Evolutionary conservation across 2,797 vertebrate species (phyloP).

Genomic region (Oryzias sinensis): DNA sequence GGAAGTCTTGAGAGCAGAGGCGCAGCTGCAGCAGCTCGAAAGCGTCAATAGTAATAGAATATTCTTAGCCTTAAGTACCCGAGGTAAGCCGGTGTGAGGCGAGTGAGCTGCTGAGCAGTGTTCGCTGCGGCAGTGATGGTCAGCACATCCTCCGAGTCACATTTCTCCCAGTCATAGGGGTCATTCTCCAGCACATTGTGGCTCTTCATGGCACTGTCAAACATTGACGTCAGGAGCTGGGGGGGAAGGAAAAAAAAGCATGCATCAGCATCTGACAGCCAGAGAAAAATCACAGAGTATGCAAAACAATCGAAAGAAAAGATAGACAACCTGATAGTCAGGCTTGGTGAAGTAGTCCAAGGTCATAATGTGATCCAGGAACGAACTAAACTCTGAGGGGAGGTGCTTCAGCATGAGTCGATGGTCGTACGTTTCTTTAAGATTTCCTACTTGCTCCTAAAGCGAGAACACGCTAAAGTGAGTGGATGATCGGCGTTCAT

Average conservation of each 20-base stretch:
- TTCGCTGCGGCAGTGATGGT: constrained; percentile 84
- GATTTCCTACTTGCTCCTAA: constrained; percentile 97
- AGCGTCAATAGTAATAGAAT: neutral
- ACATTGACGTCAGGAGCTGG: constrained; percentile 93
- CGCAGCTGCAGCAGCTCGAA: neutral
- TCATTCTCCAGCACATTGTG: constrained; percentile 91
- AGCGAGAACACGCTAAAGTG: neutral
- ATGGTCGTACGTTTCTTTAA: constrained; percentile 96
- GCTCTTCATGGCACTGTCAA: constrained; percentile 93
- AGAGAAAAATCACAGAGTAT: constrained; percentile 4
- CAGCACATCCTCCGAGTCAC: constrained; percentile 86
- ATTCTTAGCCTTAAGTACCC: constrained; percentile 76
- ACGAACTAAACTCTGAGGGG: constrained; percentile 89
- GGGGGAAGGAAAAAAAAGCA: constrained; percentile 16
- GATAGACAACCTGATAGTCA: constrained; percentile 88
- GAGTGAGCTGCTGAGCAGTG: constrained; percentile 92
- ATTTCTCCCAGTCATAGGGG: constrained; percentile 97
- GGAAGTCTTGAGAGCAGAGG: constrained; percentile 1
- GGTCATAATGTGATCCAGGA: constrained; percentile 91
- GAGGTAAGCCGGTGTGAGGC: constrained; percentile 86
- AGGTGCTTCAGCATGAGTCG: constrained; percentile 96
- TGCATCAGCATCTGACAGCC: constrained; percentile 31
- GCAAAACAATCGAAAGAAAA: constrained; percentile 13
- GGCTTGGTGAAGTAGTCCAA: constrained; percentile 98
- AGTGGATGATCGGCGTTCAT: neutral